phyloP scores from a whole-genome alignment of 2,113 vertebrate genomes.

The Poecilia latipinna region DNA sequence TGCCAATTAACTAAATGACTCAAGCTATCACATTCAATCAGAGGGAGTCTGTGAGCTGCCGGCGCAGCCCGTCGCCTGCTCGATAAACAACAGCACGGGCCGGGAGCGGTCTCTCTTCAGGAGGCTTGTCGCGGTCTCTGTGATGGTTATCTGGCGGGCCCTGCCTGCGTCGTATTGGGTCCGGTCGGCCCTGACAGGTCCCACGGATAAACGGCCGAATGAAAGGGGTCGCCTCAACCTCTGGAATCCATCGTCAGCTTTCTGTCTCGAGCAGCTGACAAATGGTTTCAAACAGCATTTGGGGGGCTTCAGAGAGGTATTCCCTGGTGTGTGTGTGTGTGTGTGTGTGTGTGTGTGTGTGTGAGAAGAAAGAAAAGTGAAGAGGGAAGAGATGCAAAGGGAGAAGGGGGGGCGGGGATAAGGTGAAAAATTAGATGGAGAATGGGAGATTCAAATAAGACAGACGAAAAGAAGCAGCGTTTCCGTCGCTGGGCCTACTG shows the following conservation, averaged over 20 bases:
- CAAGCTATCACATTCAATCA: constrained; percentile 77
- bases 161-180: constrained; percentile 70
- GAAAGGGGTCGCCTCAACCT: constrained; percentile 70
- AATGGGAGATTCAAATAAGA: constrained; percentile 47
- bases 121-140: constrained; percentile 68
- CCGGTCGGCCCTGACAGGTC: constrained; percentile 64
- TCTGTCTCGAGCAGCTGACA: constrained; percentile 70
- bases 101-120: constrained; percentile 65
- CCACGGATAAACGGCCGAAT: constrained; percentile 65
- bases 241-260: constrained; percentile 74
- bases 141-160: constrained; percentile 74
- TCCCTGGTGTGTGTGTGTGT: constrained; percentile 45
- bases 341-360: no score
- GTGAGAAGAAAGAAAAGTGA: constrained; percentile 15
- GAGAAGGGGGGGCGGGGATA: background rate
- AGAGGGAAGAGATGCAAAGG: constrained; percentile 21
- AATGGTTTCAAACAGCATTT: constrained; percentile 69
- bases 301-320: constrained; percentile 54
- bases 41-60: constrained; percentile 55
- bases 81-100: constrained; percentile 68
- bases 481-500: constrained; percentile 69
- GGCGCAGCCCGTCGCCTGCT: constrained; percentile 54
- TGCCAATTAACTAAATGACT: constrained; percentile 79
- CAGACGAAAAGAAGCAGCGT: constrained; percentile 59
- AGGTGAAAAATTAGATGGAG: constrained; percentile 12